phyloP scores from a whole-genome alignment of 2,797 vertebrate species.

The Coregonus sp. region DNA sequence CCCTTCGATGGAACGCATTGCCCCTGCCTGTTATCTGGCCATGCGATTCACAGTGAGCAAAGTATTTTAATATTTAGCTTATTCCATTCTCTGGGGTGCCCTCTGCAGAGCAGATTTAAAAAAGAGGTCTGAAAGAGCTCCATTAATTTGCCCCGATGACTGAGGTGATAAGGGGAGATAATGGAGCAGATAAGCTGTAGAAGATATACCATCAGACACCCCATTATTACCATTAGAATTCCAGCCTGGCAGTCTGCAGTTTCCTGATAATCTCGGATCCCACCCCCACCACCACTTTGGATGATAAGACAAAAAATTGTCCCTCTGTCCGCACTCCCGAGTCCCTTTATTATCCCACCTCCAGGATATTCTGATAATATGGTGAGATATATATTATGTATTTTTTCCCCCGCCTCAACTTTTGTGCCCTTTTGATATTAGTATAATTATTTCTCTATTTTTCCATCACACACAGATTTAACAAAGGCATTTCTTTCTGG shows the following conservation, averaged over 20 bases:
- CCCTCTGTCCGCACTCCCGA: conserved; percentile 72
- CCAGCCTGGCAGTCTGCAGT: conserved; percentile 89
- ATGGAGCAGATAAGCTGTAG: conserved; percentile 86
- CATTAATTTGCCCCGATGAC: conserved; percentile 95
- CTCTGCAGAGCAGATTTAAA: conserved; percentile 87
- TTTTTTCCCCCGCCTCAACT: conserved; percentile 47
- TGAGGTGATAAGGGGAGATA: conserved; percentile 88
- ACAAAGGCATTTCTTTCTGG: conserved; percentile 29
- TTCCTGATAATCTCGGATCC: conserved; percentile 84
- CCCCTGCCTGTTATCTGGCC: neutral
- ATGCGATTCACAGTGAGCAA: neutral
- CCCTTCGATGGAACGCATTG: neutral
- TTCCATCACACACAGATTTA: conserved; percentile 9
- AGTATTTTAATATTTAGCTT: conserved; percentile 93
- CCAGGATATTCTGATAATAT: conserved; percentile 92
- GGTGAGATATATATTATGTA: conserved; percentile 88
- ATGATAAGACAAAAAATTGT: conserved; percentile 92
- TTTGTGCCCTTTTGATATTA: conserved; percentile 15
- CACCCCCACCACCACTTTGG: conserved; percentile 76
- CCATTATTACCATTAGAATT: conserved; percentile 94
- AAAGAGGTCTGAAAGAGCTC: conserved; percentile 85
- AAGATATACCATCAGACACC: conserved; percentile 91
- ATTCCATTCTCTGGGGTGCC: conserved; percentile 88
- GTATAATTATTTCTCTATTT: conserved; percentile 6
- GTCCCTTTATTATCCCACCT: conserved; percentile 83